A percentile compares a stretch with the other conserved stretches of the same genome.
Conservation (phyloP, 2,113 vertebrate genomes). For the Reinhardtius hippoglossoides region DNA sequence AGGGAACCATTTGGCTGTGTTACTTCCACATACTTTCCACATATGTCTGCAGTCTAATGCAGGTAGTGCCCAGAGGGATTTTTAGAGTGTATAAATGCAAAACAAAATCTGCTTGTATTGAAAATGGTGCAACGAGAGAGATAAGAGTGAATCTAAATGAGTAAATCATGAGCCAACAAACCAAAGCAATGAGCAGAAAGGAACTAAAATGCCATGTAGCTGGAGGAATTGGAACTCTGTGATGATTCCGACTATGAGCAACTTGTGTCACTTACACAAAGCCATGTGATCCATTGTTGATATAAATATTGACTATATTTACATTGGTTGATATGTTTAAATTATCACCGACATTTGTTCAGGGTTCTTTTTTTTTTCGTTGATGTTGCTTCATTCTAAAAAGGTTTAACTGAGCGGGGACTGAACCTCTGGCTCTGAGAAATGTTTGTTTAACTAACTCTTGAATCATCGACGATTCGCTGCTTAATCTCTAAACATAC, state of each 20-base stretch:
- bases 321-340: background rate
- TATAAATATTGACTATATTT: background rate
- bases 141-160: no score
- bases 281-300: background rate
- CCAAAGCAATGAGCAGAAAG: background rate
- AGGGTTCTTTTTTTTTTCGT: background rate
- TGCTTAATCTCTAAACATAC: conserved; percentile 36
- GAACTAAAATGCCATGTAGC: no score
- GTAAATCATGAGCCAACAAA: background rate
- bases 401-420: conserved; percentile 2
- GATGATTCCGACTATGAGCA: background rate
- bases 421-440: conserved; percentile 14
- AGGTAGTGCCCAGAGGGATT: no score
- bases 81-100: no score
- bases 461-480: conserved; percentile 43
- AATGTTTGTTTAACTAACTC: conserved; percentile 52
- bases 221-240: background rate
- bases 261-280: background rate
- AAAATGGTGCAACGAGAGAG: no score
- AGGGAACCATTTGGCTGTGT: no score
- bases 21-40: no score
- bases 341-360: background rate
- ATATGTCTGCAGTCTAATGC: no score
- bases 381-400: background rate
- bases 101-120: no score